Base-by-base conservation (phyloP, 2,888 invertebrate species). In the Serripes groenlandicus region DNA sequence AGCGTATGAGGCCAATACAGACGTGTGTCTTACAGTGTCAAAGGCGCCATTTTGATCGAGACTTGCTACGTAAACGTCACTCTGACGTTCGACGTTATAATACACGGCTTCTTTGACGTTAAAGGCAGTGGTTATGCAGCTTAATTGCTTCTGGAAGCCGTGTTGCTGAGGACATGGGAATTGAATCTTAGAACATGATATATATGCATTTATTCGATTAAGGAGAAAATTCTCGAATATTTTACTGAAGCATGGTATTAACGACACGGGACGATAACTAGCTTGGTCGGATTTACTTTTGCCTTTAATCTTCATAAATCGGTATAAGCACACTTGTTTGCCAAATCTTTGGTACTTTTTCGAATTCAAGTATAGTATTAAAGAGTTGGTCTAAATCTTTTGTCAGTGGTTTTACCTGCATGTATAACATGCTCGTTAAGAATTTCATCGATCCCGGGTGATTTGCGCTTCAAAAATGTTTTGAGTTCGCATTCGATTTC, bases 271-370 rank as follows among this genome's bases (percentile, higher is more conserved):
- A 21, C 68, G n/a, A 42, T 42, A 68, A 49, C 28, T 68, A 26
- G 23, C 28, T n/a, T 11, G 68, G 18, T 37, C 68, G 21, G 34
- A 26, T 68, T 68, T 68, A 68, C 21, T 1, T 42, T 68, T 68
- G 0, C 68, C 68, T 21, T 68, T 68, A 9, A n/a, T 49, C 68
- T 68, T 68, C 52, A 52, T 69, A 49, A 26, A 69, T 52, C 1
- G 69, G 52, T 30, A 69, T 69, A 18, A 69, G 26, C 3, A 52
- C 9, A 15, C 69, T 69, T 18, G 26, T 26, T n/a, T 35, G 62
- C 62, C 62, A 62, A 3, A n/a, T 21, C 18, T 62, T 35, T 3
- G 62, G 62, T 9, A 62, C 34, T 30, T 32, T 32, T n/a, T 62
- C 62, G 30, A 28, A 30, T 11, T 9, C 3, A 1, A 62, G 18